Evolutionary conservation across 2,888 invertebrate genomes (phyloP), one percentile per base, ranked within the genome.

Genomic region (Orthosia incerta): DNA sequence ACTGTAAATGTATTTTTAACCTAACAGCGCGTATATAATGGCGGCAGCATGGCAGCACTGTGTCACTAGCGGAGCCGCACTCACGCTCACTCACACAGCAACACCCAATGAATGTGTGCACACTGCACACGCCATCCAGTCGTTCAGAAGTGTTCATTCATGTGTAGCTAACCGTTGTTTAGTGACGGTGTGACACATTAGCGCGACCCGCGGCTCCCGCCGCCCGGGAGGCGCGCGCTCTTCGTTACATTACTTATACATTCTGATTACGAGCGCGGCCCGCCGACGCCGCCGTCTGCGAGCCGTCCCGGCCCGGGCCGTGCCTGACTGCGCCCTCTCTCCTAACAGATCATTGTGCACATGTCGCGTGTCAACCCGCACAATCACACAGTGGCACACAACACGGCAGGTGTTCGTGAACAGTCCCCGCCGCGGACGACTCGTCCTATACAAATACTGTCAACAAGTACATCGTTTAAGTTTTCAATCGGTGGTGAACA

Each of bases 191-290:
- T 62, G 66, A 74, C 57, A 46, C n/a, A 56, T 67, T 48, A 63
- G 57, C 62, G 53, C 56, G 48, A n/a, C 18, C n/a, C 31, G 26
- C 20, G 7, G n/a, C 26, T n/a, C n/a, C n/a, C n/a, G n/a, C n/a
- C n/a, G n/a, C n/a, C n/a, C n/a, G n/a, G n/a, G n/a, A n/a, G n/a
- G n/a, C n/a, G n/a, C 7, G 16, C 39, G 53, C n/a, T 61, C 26
- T 66, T 67, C 74, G 67, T 76, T 53, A 66, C 62, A 62, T 62
- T n/a, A n/a, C 60, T 66, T 51, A 56, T n/a, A 62, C 51, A 74
- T 55, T 62, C 56, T 39, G 56, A 74, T 66, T 74, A 53, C 74
- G 51, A 57, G 56, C 20, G 56, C 20, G 72, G 53, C 48, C 39
- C 23, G 57, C 26, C 26, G 26, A 26, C 26, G 26, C 26, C 26